Base-by-base conservation (phyloP, 2,888 invertebrate genomes). In the Diplolepis rosae region DNA sequence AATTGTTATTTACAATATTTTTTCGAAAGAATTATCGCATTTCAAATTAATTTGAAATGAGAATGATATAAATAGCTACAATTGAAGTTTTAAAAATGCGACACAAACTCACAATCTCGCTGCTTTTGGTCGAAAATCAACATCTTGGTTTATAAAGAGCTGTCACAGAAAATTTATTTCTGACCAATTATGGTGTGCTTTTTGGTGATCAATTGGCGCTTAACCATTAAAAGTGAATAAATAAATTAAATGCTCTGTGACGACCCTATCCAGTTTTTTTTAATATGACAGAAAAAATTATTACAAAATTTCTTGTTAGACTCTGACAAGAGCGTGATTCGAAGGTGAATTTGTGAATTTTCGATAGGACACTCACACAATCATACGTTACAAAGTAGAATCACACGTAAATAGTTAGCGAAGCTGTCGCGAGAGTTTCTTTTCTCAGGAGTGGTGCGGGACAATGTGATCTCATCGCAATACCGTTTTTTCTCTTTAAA, bases 381-480 rank as follows among this genome's bases (percentile, higher is more conserved):
- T 61, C 61, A 13, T 22, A 61, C 11, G 24, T 39, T 61, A 61
- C 61, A 61, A 39, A 61, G 35, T 39, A 61, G 61, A 61, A 61
- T 61, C 61, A 39, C 61, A 61, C 61, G 39, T 39, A 61, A 61
- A n/a, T 24, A 11, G 45, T 45, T 18, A 56, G 30, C 32, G 18
- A 56, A 35, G 22, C 4, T 22, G 24, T 39, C 18, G 5, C 6
- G 27, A 24, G n/a, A 32, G 35, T 35, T 9, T 22, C 6, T 48
- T 28, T 22, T 28, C 22, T 18, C 15, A 76, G 75, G 79, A 80
- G 80, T 79, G 80, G 79, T 79, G 80, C 76, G 79, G 77, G 77
- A 74, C 74, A 75, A 79, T 75, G 76, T 71, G 75, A 70, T 69
- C 51, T 56, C 50, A 18, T 30, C 52, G 32, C 50, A 65, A 69